Evolutionary conservation across 2,797 vertebrate genomes (phyloP).

Genomic region (Fistularia tabacaria): DNA sequence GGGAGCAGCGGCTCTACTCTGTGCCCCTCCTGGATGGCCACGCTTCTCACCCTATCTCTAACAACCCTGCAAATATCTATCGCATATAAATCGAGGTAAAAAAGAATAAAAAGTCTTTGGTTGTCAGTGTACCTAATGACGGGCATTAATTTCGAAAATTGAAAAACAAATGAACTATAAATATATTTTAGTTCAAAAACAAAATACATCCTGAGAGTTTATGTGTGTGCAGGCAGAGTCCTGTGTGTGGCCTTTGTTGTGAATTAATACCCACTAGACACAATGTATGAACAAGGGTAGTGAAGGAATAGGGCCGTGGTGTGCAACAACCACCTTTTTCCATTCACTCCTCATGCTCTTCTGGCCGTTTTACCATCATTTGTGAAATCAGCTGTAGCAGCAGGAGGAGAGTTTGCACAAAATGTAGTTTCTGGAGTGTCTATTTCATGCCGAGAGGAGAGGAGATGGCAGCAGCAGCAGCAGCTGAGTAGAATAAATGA

Average conservation of each 20-base stretch:
- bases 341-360: conserved; percentile 64
- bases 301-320: conserved; percentile 23
- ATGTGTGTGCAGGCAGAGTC: too few relatives aligned
- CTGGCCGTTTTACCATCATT: conserved; percentile 74
- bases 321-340: conserved; percentile 67
- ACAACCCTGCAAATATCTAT: too few relatives aligned
- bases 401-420: conserved; percentile 68
- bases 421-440: conserved; percentile 79
- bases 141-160: too few relatives aligned
- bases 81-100: too few relatives aligned
- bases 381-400: conserved; percentile 79
- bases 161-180: too few relatives aligned
- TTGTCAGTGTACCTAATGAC: too few relatives aligned
- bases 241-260: conserved; percentile 14
- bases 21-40: too few relatives aligned
- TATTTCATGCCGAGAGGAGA: conserved; percentile 60
- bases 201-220: too few relatives aligned
- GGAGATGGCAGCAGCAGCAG: conserved; percentile 39
- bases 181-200: too few relatives aligned
- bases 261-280: conserved; percentile 74
- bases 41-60: too few relatives aligned
- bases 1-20: too few relatives aligned
- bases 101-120: too few relatives aligned
- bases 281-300: conserved; percentile 28
- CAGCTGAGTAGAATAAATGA: conserved; percentile 57